Conservation (phyloP, 2,113 vertebrate species). For the Andinoacara biseriatus region DNA sequence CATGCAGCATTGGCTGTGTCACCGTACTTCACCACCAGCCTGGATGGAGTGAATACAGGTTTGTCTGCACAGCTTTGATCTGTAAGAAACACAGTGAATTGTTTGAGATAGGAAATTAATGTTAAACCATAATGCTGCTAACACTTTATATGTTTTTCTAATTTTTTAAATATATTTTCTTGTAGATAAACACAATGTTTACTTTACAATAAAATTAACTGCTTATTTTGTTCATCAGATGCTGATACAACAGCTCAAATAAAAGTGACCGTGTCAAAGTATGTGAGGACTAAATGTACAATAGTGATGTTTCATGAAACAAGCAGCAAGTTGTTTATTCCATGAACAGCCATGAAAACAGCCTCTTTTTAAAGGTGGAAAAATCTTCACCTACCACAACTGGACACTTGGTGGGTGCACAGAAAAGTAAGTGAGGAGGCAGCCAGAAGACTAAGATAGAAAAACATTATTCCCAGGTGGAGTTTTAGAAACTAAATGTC, state of each 20-base stretch:
- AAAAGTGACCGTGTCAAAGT: not conserved
- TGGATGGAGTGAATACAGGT: constrained; percentile 35
- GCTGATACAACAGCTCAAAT: not conserved
- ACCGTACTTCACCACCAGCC: constrained; percentile 41
- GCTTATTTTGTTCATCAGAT: too few species aligned
- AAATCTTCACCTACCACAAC: not conserved
- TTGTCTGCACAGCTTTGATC: fast-evolving
- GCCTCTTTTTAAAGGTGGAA: not conserved
- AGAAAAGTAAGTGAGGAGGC: not conserved
- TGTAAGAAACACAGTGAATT: constrained; percentile 11
- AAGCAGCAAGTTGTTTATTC: too few species aligned
- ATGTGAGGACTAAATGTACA: too few species aligned
- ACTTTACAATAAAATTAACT: not conserved
- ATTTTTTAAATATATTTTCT: not conserved
- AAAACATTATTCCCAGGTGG: constrained; percentile 16
- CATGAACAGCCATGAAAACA: too few species aligned
- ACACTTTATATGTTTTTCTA: not conserved
- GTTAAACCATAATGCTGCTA: not conserved
- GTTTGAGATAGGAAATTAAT: not conserved
- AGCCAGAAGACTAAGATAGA: not conserved
- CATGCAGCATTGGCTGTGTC: constrained; percentile 24
- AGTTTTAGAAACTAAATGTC: not conserved
- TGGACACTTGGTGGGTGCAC: not conserved
- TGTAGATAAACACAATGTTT: not conserved
- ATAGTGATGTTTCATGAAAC: too few species aligned